A percentile compares a stretch with the other conserved stretches of the same genome.
phyloP scores from a whole-genome alignment of 2,113 vertebrate genomes.

The Rhinogobius similis region DNA sequence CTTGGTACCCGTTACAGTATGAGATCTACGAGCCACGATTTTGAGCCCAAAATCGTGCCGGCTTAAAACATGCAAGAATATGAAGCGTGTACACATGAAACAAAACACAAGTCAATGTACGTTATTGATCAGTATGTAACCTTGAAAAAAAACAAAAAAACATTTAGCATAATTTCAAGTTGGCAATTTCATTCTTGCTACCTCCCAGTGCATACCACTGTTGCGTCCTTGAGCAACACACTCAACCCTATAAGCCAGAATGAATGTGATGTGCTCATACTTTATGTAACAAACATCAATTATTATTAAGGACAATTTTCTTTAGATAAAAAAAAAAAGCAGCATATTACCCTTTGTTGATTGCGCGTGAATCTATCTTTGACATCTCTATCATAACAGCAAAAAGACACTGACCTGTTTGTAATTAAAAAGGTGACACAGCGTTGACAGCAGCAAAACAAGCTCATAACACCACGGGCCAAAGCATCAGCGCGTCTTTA shows the following conservation, averaged over 20 bases:
- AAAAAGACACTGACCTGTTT: not conserved
- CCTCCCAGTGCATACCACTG: not conserved
- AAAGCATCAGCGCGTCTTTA: slow-evolving; percentile 74
- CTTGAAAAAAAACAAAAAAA: too few species aligned
- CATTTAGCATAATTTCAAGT: too few species aligned
- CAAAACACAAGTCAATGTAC: too few species aligned
- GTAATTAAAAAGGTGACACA: not conserved
- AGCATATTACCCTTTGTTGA: not conserved
- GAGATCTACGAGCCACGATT: too few species aligned
- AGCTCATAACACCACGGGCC: slow-evolving; percentile 49
- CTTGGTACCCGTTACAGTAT: too few species aligned
- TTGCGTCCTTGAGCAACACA: not conserved
- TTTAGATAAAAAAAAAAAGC: not conserved
- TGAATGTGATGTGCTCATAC: not conserved
- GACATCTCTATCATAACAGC: not conserved
- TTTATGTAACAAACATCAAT: too few species aligned
- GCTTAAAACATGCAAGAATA: too few species aligned
- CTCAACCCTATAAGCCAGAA: too few species aligned
- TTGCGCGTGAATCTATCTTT: not conserved
- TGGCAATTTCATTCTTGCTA: too few species aligned
- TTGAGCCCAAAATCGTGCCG: too few species aligned
- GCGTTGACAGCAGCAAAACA: slow-evolving; percentile 28
- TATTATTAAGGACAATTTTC: not conserved
- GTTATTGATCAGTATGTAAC: too few species aligned
- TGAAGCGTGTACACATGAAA: too few species aligned